phyloP scores from a whole-genome alignment of 2,888 invertebrate species.

The Trachelus stipa region DNA sequence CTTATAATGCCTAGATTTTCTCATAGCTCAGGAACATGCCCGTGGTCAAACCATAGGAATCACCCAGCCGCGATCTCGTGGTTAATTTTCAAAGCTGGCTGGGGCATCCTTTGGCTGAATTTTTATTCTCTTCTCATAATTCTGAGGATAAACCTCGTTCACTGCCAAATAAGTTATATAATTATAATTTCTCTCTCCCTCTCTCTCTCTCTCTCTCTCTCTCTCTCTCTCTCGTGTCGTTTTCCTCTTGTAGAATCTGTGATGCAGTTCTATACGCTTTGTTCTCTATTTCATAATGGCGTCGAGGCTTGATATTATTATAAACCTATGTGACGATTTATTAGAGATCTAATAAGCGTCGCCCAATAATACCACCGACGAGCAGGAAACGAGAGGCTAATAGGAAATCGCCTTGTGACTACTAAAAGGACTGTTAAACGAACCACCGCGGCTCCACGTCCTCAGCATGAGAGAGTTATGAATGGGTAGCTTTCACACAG shows the following conservation, averaged over 20 bases:
- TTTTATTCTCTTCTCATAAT: neutral
- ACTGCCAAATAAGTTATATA: neutral
- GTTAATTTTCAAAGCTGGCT: neutral
- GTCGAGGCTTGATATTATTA: neutral
- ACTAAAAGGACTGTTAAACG: neutral
- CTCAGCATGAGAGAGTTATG: constrained; percentile 15
- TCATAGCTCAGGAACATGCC: neutral
- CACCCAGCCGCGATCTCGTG: neutral
- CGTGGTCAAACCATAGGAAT: neutral
- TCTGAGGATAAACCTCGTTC: neutral
- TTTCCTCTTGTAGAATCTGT: neutral
- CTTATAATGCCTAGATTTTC: neutral
- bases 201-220: no score
- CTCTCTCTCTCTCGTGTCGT: neutral
- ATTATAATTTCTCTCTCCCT: neutral
- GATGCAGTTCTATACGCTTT: neutral
- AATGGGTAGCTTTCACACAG: constrained; percentile 9
- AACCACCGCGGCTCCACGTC: constrained; percentile 5
- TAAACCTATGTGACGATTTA: neutral
- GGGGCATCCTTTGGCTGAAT: neutral
- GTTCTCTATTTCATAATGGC: neutral
- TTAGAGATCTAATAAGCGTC: constrained; percentile 3
- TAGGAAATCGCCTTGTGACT: constrained; percentile 12
- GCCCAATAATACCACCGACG: constrained; percentile 7
- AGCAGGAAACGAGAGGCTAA: constrained; percentile 15